Percentiles rank a stretch among this genome's conserved stretches.
Conservation (phyloP, 53 echinoderm and acorn worm species). For the Zoroaster sp. region DNA sequence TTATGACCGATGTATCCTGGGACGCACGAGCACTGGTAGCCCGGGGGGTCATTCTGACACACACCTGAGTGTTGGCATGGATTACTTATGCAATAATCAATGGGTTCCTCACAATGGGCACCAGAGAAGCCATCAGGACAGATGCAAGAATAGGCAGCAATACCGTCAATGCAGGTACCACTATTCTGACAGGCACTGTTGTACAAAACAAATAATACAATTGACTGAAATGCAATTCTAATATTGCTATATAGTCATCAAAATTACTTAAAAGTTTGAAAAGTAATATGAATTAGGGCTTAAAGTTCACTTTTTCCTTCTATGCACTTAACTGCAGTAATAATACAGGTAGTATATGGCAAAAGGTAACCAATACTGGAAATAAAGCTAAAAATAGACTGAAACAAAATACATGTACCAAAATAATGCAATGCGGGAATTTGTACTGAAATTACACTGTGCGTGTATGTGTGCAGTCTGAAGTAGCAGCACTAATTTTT, state of each 20-base stretch:
- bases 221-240: not conserved
- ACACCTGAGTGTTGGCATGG: conserved; percentile 68
- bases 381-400: no score
- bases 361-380: no score
- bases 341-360: no score
- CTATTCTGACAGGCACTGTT: conserved; percentile 66
- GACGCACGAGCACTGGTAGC: conserved; percentile 69
- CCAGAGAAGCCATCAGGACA: conserved; percentile 80
- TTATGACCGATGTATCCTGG: conserved; percentile 75
- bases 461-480: no score
- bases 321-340: no score
- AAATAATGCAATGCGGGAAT: no score
- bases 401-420: no score
- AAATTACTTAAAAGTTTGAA: no score
- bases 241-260: not conserved
- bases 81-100: conserved; percentile 65
- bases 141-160: conserved; percentile 56
- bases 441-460: no score
- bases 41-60: conserved; percentile 69
- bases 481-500: no score
- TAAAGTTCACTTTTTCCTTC: no score
- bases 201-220: not conserved
- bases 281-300: no score
- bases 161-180: conserved; percentile 74
- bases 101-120: conserved; percentile 56